Conservation (phyloP, 2,113 vertebrate genomes). For the Tretioscincus oriximinensis region DNA sequence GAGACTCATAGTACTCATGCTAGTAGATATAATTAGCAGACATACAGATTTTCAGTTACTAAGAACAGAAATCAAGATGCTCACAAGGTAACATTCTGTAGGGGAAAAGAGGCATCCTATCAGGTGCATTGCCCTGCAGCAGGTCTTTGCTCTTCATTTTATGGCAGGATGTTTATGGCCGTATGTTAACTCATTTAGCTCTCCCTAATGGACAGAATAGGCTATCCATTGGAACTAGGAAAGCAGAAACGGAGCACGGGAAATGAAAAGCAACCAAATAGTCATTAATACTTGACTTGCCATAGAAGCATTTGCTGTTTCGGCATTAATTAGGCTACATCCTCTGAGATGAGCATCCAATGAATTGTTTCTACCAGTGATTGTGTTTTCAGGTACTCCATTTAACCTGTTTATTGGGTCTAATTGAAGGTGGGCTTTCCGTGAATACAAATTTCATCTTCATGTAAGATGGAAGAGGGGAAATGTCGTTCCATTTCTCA, state of each 20-base stretch:
- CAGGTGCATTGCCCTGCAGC: slow-evolving; percentile 11
- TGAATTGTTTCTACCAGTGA: slow-evolving; percentile 53
- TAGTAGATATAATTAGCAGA: background rate
- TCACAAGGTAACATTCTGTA: slow-evolving; percentile 14
- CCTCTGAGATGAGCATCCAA: slow-evolving; percentile 57
- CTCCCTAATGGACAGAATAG: slow-evolving; percentile 53
- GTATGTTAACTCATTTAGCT: slow-evolving; percentile 27
- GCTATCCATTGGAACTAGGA: slow-evolving; percentile 43
- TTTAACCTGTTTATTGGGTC: slow-evolving; percentile 47
- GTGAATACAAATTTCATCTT: slow-evolving; percentile 59
- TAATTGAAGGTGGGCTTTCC: slow-evolving; percentile 60
- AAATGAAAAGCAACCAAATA: slow-evolving; percentile 43
- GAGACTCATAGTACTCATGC: background rate
- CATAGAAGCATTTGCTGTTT: slow-evolving; percentile 60
- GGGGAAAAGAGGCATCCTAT: background rate
- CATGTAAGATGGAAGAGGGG: slow-evolving; percentile 42
- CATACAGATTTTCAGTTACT: slow-evolving; percentile 7
- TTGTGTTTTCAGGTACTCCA: slow-evolving; percentile 54
- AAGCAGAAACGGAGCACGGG: background rate
- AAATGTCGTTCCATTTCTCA: slow-evolving; percentile 56
- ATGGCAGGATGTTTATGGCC: background rate
- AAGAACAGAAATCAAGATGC: background rate
- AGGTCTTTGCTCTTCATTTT: slow-evolving; percentile 24
- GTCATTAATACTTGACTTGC: slow-evolving; percentile 42
- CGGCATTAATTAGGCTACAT: slow-evolving; percentile 61